Conservation (phyloP, 2,113 vertebrate species). For the Isurus oxyrinchus region DNA sequence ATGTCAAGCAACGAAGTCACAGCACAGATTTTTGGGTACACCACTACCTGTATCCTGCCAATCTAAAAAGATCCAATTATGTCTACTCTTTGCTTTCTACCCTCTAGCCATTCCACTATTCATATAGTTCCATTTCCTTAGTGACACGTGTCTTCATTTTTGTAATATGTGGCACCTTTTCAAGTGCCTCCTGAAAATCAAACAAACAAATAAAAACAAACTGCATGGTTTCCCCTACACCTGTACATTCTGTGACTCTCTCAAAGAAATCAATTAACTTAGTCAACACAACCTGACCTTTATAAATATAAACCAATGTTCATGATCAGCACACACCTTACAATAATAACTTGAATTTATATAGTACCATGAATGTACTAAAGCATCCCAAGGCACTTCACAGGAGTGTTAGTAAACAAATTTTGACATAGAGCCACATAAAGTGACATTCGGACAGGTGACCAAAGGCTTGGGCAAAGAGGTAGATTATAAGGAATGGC, state of each 20-base stretch:
- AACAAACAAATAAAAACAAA: neutral
- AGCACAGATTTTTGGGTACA: neutral
- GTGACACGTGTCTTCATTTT: neutral
- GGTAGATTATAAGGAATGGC: no score
- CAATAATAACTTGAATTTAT: neutral
- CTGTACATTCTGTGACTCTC: neutral
- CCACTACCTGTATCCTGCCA: neutral
- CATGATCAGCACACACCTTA: no score
- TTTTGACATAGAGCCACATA: no score
- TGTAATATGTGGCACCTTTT: neutral
- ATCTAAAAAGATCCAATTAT: neutral
- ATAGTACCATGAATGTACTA: neutral
- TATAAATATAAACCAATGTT: neutral
- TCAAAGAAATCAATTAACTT: neutral
- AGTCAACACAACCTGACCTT: neutral
- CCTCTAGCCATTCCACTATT: neutral
- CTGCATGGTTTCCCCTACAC: neutral
- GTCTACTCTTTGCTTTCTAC: neutral
- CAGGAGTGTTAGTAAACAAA: no score
- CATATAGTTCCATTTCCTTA: neutral
- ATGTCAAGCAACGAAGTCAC: neutral
- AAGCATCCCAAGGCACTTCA: no score
- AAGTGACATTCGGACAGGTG: no score
- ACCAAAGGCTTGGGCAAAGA: no score
- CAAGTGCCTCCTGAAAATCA: neutral